These are phyloP conservation scores for Myrmophylax atrothorax DNA, from an alignment of 2,113 vertebrate species.

Conservation along the genomic window DNA sequence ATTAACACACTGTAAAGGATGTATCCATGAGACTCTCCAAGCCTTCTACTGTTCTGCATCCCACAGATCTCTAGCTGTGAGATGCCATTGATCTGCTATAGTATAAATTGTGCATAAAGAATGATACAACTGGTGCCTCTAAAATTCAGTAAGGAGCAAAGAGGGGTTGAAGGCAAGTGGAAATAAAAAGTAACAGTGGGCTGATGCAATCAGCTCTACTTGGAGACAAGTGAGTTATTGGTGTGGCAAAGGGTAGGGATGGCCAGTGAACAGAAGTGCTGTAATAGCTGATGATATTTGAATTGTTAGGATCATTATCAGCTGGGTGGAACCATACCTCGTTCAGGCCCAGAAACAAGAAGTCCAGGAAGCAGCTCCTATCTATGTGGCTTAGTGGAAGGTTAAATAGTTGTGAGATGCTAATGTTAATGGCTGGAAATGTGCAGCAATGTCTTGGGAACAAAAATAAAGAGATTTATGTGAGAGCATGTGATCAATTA, in stretches of 20 bases:
- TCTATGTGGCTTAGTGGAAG: background rate
- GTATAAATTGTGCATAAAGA: background rate
- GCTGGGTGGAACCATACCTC: background rate
- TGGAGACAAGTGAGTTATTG: background rate
- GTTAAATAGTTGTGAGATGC: background rate
- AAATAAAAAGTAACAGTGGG: background rate
- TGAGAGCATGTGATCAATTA: background rate
- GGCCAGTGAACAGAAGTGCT: background rate
- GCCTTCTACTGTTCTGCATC: background rate
- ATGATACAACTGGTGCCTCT: background rate
- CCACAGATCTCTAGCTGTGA: background rate
- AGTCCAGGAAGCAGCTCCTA: background rate
- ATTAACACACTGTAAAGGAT: background rate
- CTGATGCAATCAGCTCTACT: background rate
- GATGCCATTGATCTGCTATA: background rate
- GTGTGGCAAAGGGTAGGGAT: background rate
- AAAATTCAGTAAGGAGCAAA: background rate
- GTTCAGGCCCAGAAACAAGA: background rate
- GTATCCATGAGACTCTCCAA: background rate
- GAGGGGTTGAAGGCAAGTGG: rapidly evolving
- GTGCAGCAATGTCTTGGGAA: background rate
- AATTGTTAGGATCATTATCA: background rate
- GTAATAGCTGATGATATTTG: background rate
- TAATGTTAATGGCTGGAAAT: background rate
- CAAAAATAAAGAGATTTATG: background rate